Conservation (phyloP, 2,113 vertebrate genomes). For the Burhinus oedicnemus region DNA sequence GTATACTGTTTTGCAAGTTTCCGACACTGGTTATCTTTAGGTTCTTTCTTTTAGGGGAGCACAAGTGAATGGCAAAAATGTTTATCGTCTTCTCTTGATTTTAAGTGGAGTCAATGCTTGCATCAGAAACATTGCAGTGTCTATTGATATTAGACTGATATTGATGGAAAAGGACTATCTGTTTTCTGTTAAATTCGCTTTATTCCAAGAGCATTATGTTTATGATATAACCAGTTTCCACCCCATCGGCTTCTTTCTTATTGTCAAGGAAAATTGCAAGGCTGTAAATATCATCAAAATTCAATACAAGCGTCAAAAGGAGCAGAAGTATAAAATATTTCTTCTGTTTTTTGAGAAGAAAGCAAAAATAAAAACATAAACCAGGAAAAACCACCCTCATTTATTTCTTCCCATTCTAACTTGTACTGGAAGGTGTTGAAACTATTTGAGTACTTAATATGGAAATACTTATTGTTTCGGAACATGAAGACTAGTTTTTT, state of each 20-base stretch:
- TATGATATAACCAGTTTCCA: background rate
- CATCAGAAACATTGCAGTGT: background rate
- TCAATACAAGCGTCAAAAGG: background rate
- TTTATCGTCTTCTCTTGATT: background rate
- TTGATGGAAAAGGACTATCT: background rate
- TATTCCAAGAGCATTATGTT: background rate
- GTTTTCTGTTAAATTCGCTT: background rate
- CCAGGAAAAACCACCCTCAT: fast-evolving
- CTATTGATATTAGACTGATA: background rate
- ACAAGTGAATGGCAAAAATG: background rate
- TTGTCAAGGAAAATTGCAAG: background rate
- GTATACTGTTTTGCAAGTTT: background rate
- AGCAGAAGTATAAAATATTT: background rate
- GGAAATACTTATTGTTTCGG: background rate
- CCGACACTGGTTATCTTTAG: background rate
- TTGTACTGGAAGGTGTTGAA: background rate
- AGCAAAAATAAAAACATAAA: background rate
- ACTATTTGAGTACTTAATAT: background rate
- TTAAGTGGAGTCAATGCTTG: background rate
- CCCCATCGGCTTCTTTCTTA: background rate
- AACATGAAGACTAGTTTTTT: background rate
- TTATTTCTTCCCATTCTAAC: background rate
- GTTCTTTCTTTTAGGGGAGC: background rate
- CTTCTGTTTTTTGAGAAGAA: background rate
- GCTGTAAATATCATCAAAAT: background rate